These are phyloP conservation scores for Cataglyphis albicans DNA, from an alignment of 2,888 invertebrate genomes.

Conservation along the genomic window DNA sequence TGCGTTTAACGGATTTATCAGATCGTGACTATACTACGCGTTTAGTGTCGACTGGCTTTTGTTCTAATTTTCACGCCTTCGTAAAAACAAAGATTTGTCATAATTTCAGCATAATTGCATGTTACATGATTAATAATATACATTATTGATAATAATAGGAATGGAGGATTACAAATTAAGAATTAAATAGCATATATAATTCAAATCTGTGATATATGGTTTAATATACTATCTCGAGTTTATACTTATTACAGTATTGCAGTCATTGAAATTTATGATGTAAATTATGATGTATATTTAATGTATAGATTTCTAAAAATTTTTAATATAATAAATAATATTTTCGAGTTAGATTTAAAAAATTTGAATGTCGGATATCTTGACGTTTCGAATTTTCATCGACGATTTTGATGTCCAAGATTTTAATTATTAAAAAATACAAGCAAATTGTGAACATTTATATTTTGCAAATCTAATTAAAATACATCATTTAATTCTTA, in stretches of 20 bases:
- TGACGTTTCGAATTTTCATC: not conserved
- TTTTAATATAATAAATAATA: not conserved
- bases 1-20: conserved; percentile 39
- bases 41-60: not conserved
- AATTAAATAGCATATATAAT: not conserved
- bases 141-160: not conserved
- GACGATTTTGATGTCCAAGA: not conserved
- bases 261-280: not conserved
- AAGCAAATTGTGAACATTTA: not conserved
- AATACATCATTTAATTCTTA: not conserved
- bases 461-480: not conserved
- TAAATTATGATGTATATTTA: not conserved
- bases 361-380: not conserved
- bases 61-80: conserved; percentile 30
- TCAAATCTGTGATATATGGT: not conserved
- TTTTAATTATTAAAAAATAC: not conserved
- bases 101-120: not conserved
- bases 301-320: not conserved
- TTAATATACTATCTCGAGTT: not conserved
- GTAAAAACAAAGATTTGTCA: not conserved
- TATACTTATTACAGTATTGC: not conserved
- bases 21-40: conserved; percentile 34
- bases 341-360: not conserved
- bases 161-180: not conserved
- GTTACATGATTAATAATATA: not conserved